Base-by-base conservation (phyloP, 2,797 vertebrate species). In the Enteromius trimaculatus region DNA sequence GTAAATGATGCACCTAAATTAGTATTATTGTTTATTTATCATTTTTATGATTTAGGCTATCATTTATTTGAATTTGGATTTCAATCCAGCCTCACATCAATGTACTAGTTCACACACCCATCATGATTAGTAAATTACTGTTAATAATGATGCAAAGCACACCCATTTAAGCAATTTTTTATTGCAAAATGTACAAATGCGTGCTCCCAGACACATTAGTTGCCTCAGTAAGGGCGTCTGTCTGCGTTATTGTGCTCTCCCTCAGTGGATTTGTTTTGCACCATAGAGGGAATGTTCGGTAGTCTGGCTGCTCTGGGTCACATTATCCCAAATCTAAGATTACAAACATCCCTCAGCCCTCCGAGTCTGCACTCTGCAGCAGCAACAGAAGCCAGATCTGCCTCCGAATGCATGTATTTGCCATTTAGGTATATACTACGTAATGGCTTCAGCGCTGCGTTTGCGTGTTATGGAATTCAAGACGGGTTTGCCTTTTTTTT, bases 321-420 rank as follows among this genome's bases (percentile, higher is more conserved):
- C 62, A 19, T 82, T 82, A 77, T 77, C 47, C 72, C 72, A 82
- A 58, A 68, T 77, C 37, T 69, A 76, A 78, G 53, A 53, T 55
- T 77, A 42, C 80, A 82, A 49, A 58, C 70, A 58, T 65, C 16
- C 17, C 68, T 55, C 17, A 39, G n/a, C 11, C n/a, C 7, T 68
- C 62, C 44, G 31, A 53, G 58, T 10, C 21, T 4, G 29, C 3
- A 6, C 17, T 58, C 66, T 34, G 68, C 53, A n/a, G 51, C 49
- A 42, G 51, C 65, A 44, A 11, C 53, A 76, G 74, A 11, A 53
- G 29, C 8, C 3, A 71, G 31, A 23, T 79, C 14, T 53, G 13
- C 6, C 26, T 68, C 19, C 29, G 64, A 49, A 82, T 76, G 80
- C 68, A 60, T 16, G 37, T 8, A 71, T 60, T 31, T 71, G 51